Conservation (phyloP, 2,888 invertebrate species). For the Lithophane semibrunnea region DNA sequence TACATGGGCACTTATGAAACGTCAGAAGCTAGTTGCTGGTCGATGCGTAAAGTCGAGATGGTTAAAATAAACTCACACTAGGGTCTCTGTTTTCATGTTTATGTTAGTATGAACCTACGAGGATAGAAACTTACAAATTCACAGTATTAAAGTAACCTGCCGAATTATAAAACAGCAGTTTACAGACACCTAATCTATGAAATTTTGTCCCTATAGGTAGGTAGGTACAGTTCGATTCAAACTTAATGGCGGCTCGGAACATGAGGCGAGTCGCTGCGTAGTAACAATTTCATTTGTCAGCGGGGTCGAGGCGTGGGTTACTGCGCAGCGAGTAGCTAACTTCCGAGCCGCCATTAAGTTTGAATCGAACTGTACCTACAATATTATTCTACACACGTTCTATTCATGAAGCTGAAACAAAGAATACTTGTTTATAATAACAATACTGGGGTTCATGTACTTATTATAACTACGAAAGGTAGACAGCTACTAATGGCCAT, state of each 20-base stretch:
- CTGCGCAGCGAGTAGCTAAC: too few species aligned
- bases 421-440: constrained; percentile 15
- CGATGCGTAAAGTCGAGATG: too few species aligned
- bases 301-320: too few species aligned
- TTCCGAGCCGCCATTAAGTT: too few species aligned
- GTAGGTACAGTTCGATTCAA: neutral
- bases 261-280: too few species aligned
- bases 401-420: constrained; percentile 54
- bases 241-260: too few species aligned
- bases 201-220: neutral
- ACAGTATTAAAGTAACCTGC: constrained; percentile 1
- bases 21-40: too few species aligned
- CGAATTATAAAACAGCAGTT: constrained; percentile 1
- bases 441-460: neutral
- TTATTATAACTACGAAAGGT: neutral
- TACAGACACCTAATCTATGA: constrained; percentile 4
- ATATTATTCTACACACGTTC: constrained; percentile 13
- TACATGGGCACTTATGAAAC: too few species aligned
- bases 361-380: constrained; percentile 3
- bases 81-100: neutral
- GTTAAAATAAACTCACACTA: too few species aligned
- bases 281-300: too few species aligned
- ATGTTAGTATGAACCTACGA: neutral
- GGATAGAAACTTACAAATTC: constrained; percentile 7
- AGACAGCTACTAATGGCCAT: neutral